Base-by-base conservation (phyloP, 2,113 vertebrate genomes). In the Romanogobio albipinnatus region DNA sequence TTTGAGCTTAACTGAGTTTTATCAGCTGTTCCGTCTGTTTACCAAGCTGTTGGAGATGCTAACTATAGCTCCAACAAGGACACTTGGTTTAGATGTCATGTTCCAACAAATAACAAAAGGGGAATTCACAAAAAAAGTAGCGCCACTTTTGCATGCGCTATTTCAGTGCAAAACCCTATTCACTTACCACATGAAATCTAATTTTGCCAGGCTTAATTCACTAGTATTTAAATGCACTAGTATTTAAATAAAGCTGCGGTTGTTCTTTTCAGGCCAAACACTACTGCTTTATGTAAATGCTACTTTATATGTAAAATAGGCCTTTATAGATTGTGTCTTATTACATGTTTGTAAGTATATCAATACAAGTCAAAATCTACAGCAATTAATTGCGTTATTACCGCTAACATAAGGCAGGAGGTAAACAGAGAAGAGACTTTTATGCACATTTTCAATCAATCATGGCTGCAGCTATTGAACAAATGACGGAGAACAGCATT, bases 1-100 rank as follows among this genome's bases (percentile, higher is more conserved):
- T 79, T 79, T 61, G 22, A 62, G 76, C 26, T 62, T n/a, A 75
- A 22, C 47, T 24, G 13, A 76, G 73, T 76, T 76, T 49, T 29
- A 53, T 62, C 58, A 79, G 77, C 77, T 79, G 56, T 62, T 62
- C 36, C 14, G 3, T 61, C 36, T 62, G 39, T 80, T 80, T 80
- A 80, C 58, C 11, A 64, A 64, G 58, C 77, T 80, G 58, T 43
- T 80, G 77, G 58, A 64, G 24, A 47, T 11, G 39, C 77, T 43
- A 80, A 76, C 47, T 53, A 29, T 80, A 64, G 33, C 39, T 64
- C 13, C 8, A 62, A 53, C 74, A 76, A 53, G 26, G 73, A 76
- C 15, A 9, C 3, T 75, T 15, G 47, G 24, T 49, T 76, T 29
- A 76, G 24, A 9, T 49, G 70, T 45, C 70, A 73, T 47, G 43